Evolutionary conservation across 2,888 invertebrate genomes (phyloP), one percentile per base, ranked within the genome.

Genomic region (Lycocerus yunnanus): DNA sequence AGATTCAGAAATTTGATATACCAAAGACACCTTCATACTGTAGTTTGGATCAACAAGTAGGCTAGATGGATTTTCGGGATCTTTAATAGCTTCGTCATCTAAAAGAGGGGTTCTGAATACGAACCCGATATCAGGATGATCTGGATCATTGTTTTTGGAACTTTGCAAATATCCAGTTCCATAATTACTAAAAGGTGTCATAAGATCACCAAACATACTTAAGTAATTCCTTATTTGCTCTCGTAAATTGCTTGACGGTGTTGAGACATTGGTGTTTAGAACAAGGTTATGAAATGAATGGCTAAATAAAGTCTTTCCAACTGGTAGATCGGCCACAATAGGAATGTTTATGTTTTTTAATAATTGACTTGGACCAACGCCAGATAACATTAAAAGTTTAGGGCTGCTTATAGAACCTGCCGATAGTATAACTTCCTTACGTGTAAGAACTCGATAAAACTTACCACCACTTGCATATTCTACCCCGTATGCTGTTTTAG

Each of bases 351-450:
- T 78, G 63, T 84, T 80, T 68, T 83, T 78, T 3, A 89, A 82
- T 74, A 89, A 88, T 69, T 9, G 11, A 10, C 86, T 85, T 0
- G 89, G 89, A 2, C 89, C 88, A 9, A 91, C 85, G 0, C 93
- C 93, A 11, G 91, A 91, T 58, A 93, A 84, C 94, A 96, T 93
- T 6, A 96, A 88, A 9, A 97, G 84, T 82, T 96, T 95, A 0
- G 96, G 95, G 3, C 91, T 89, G 83, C 92, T 92, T 78, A 93
- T 90, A 1, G 92, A 88, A 3, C 93, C 93, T 1, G 90, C 91
- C 20, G 90, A 88, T 16, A 92, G 81, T 71, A 93, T 91, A 0
- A 92, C 89, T 82, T 91, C 91, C 79, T 89, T 90, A 60, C 86
- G 86, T 1, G 90, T 90, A 63, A 82, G 79, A 2, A 89, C 84